These are phyloP conservation scores for Zaprionus vittiger DNA, from an alignment of 1,140 invertebrate species.

Conservation along the genomic window DNA sequence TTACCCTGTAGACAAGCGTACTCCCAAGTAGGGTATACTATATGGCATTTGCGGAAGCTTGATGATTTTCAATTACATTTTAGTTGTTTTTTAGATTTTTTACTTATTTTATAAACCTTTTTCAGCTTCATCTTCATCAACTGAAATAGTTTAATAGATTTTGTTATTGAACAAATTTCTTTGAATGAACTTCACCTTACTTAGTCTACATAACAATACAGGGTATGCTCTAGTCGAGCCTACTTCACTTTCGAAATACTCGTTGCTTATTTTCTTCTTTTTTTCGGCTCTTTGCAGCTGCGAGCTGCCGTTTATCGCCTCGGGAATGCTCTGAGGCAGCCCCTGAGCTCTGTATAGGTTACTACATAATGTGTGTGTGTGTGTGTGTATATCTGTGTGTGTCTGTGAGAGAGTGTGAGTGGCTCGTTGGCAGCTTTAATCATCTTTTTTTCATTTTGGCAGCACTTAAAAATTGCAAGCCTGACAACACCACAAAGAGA, in stretches of 20 bases:
- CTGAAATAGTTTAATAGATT: too few species aligned
- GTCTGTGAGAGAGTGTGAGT: not conserved
- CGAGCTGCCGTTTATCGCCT: slow-evolving; percentile 29
- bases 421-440: slow-evolving; percentile 2
- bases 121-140: too few species aligned
- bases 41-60: not conserved
- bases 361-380: not conserved
- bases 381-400: not conserved
- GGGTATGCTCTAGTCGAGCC: slow-evolving; percentile 7
- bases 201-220: not conserved
- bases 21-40: not conserved
- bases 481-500: not conserved
- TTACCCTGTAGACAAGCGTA: slow-evolving; percentile 11
- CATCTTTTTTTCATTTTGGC: slow-evolving; percentile 16
- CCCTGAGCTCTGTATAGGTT: not conserved
- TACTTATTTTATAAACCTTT: not conserved
- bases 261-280: not conserved
- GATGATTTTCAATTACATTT: not conserved
- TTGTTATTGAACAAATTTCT: too few species aligned
- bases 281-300: slow-evolving; percentile 34
- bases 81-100: not conserved
- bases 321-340: slow-evolving; percentile 13
- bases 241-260: not conserved
- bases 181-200: too few species aligned
- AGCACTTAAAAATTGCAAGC: slow-evolving; percentile 39